These are phyloP conservation scores for Brenthis hecate DNA, from an alignment of 2,888 invertebrate genomes.

Conservation along the genomic window DNA sequence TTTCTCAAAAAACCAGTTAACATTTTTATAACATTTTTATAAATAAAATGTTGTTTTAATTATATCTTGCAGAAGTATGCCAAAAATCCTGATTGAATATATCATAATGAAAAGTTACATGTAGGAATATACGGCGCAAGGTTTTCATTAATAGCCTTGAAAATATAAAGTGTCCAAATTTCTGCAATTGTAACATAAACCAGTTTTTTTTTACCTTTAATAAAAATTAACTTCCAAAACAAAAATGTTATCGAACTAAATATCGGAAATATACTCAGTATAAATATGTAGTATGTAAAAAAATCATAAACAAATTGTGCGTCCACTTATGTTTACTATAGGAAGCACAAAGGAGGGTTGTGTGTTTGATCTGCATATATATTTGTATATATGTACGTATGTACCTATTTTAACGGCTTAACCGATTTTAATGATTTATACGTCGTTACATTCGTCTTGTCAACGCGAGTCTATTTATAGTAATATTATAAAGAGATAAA, in stretches of 20 bases:
- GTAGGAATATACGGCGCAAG: not conserved
- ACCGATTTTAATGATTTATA: too few relatives aligned
- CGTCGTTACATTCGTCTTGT: too few relatives aligned
- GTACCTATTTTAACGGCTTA: too few relatives aligned
- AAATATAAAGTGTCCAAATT: constrained; percentile 17
- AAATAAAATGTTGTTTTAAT: not conserved
- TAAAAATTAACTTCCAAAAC: constrained; percentile 2
- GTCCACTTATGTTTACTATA: too few relatives aligned
- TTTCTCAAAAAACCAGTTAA: too few relatives aligned
- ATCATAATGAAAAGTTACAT: constrained; percentile 3
- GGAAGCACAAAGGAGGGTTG: too few relatives aligned
- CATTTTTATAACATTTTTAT: too few relatives aligned
- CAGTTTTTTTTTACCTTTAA: constrained; percentile 1
- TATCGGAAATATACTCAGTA: not conserved
- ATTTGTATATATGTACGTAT: too few relatives aligned
- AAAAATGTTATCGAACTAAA: not conserved
- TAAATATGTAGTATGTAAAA: not conserved
- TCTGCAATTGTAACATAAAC: constrained; percentile 3
- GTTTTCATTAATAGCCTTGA: constrained; percentile 7
- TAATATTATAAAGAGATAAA: too few relatives aligned
- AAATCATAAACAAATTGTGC: not conserved
- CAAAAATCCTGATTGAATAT: constrained; percentile 6
- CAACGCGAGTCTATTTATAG: too few relatives aligned
- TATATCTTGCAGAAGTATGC: not conserved
- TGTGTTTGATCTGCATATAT: too few relatives aligned